These are phyloP conservation scores for Microctonus hyperodae DNA, from an alignment of 2,888 invertebrate species.

Conservation along the genomic window DNA sequence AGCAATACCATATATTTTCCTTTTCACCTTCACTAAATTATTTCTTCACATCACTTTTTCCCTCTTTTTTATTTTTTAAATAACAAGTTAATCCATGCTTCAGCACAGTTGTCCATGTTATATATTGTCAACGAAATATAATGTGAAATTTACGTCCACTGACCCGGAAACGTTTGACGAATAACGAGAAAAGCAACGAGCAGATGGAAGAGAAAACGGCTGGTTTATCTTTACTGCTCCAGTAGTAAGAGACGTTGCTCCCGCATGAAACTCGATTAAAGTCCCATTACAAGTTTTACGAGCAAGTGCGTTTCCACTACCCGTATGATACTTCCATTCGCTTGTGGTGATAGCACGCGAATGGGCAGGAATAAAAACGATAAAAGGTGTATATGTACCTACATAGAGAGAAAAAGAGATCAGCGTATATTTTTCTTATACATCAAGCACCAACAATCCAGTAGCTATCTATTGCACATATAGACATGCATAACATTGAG, in stretches of 20 bases:
- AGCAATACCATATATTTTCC: too few species aligned
- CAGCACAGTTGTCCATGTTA: not conserved
- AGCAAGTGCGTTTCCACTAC: constrained; percentile 44
- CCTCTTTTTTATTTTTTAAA: too few species aligned
- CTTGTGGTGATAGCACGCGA: constrained; percentile 16
- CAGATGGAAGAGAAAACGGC: constrained; percentile 37
- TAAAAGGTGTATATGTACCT: not conserved
- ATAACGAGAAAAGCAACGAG: constrained; percentile 27
- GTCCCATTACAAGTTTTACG: constrained; percentile 57
- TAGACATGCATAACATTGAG: not conserved
- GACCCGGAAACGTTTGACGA: constrained; percentile 21
- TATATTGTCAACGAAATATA: constrained; percentile 7
- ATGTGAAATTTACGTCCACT: constrained; percentile 6
- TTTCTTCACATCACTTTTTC: too few species aligned
- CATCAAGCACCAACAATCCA: not conserved
- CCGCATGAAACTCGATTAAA: constrained; percentile 57
- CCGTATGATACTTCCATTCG: constrained; percentile 17
- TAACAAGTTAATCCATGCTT: not conserved
- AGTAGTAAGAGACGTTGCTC: constrained; percentile 49
- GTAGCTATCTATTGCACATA: too few species aligned
- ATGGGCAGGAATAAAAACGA: constrained; percentile 5
- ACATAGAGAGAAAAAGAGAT: constrained; percentile 7
- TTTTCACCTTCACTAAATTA: too few species aligned
- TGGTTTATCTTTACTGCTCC: constrained; percentile 54
- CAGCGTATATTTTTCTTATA: not conserved